phyloP scores from a whole-genome alignment of 2,797 vertebrate species.

The Pagetopsis macropterus region DNA sequence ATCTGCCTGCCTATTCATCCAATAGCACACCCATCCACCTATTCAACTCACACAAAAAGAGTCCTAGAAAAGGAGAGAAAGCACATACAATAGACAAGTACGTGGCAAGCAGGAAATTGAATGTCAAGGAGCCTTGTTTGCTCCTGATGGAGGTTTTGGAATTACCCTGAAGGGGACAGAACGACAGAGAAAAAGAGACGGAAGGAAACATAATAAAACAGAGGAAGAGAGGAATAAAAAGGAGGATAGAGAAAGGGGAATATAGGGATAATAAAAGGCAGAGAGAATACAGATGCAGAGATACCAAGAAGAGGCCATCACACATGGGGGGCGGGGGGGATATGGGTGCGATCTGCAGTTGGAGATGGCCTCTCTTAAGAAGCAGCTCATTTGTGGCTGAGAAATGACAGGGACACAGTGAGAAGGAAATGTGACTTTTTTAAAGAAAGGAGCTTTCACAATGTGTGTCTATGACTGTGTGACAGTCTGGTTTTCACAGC shows the following conservation, averaged over 20 bases:
- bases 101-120: slow-evolving; percentile 84
- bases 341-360: slow-evolving; percentile 20
- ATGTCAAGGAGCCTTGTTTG: slow-evolving; percentile 86
- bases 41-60: slow-evolving; percentile 71
- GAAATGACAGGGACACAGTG: slow-evolving; percentile 50
- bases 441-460: slow-evolving; percentile 35
- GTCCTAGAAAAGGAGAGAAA: slow-evolving; percentile 57
- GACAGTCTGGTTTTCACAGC: slow-evolving; percentile 61
- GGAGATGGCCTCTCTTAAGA: slow-evolving; percentile 53
- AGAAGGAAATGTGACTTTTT: slow-evolving; percentile 59
- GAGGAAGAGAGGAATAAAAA: slow-evolving; percentile 36
- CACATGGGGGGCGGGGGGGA: slow-evolving; percentile 3
- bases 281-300: slow-evolving; percentile 59
- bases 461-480: slow-evolving; percentile 23
- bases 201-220: slow-evolving; percentile 59
- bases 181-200: slow-evolving; percentile 42
- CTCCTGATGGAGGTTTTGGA: slow-evolving; percentile 81
- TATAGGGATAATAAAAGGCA: slow-evolving; percentile 51
- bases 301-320: slow-evolving; percentile 38
- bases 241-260: slow-evolving; percentile 18
- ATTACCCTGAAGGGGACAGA: slow-evolving; percentile 72
- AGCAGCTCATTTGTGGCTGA: slow-evolving; percentile 60
- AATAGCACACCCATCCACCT: slow-evolving; percentile 66
- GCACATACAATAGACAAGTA: slow-evolving; percentile 75
- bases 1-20: slow-evolving; percentile 44